A percentile compares a stretch with the other conserved stretches of the same genome.
Conservation (phyloP, 2,888 invertebrate genomes). For the Lasioglossum villosulum region DNA sequence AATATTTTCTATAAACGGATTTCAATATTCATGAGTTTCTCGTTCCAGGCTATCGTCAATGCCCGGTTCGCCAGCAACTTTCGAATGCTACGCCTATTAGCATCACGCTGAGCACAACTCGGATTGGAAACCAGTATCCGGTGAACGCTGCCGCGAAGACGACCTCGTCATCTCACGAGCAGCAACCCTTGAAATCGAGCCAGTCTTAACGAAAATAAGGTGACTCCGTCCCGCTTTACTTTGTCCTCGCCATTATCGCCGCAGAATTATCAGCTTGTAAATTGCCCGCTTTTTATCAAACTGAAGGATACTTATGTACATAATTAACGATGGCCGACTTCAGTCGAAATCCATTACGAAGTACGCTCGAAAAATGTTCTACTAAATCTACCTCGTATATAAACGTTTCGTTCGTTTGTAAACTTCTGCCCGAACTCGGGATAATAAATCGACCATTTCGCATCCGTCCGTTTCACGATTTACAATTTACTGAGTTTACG, state of each 20-base stretch:
- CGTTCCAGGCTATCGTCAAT: slow-evolving; percentile 81
- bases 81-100: slow-evolving; percentile 84
- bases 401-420: background rate
- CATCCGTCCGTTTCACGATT: background rate
- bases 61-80: slow-evolving; percentile 85
- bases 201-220: slow-evolving; percentile 57
- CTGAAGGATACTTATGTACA: background rate
- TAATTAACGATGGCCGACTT: background rate
- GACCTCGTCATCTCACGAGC: slow-evolving; percentile 68
- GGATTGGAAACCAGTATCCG: slow-evolving; percentile 66
- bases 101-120: slow-evolving; percentile 81
- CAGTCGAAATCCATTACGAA: background rate
- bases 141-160: slow-evolving; percentile 69
- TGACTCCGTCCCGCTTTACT: background rate
- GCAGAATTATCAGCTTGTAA: background rate
- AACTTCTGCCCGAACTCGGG: background rate
- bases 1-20: background rate
- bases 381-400: background rate
- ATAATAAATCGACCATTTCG: slow-evolving; percentile 12
- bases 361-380: background rate
- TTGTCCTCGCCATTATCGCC: background rate
- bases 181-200: slow-evolving; percentile 72
- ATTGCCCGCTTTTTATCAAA: slow-evolving; percentile 1
- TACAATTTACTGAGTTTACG: background rate
- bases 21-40: slow-evolving; percentile 10